Conservation (phyloP, 2,113 vertebrate species). For the Theristicus caerulescens region DNA sequence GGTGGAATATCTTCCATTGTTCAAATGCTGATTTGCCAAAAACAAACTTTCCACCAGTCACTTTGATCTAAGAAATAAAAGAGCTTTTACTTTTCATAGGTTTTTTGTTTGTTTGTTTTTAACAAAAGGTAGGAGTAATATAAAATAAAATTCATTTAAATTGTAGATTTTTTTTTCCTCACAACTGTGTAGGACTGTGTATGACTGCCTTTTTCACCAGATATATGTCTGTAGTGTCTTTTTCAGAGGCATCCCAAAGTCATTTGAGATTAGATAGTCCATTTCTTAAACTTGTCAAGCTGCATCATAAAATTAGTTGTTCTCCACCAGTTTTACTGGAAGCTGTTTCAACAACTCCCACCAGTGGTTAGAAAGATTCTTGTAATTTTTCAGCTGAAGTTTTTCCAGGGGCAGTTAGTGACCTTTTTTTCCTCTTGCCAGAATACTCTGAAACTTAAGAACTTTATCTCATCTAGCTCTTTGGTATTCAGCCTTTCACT, state of each 20-base stretch:
- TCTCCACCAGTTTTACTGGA: background rate
- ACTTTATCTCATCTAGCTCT: background rate
- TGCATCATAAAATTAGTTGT: background rate
- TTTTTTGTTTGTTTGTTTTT: background rate
- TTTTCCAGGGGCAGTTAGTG: background rate
- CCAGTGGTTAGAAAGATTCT: background rate
- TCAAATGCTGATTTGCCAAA: background rate
- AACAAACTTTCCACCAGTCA: background rate
- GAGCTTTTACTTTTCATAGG: background rate
- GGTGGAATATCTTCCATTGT: background rate
- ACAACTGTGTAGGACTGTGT: accelerated
- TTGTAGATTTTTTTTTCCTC: background rate
- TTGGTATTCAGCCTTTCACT: background rate
- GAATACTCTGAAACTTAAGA: background rate
- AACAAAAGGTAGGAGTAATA: background rate
- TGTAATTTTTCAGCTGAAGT: background rate
- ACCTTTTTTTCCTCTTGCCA: background rate
- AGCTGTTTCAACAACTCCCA: background rate
- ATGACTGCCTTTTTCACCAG: background rate
- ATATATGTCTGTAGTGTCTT: background rate
- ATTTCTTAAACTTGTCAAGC: background rate
- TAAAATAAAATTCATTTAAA: background rate
- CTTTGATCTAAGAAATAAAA: background rate
- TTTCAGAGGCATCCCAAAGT: background rate
- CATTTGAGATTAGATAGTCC: background rate